Base-by-base conservation (phyloP, 2,888 invertebrate genomes). In the Eristalis tenax region DNA sequence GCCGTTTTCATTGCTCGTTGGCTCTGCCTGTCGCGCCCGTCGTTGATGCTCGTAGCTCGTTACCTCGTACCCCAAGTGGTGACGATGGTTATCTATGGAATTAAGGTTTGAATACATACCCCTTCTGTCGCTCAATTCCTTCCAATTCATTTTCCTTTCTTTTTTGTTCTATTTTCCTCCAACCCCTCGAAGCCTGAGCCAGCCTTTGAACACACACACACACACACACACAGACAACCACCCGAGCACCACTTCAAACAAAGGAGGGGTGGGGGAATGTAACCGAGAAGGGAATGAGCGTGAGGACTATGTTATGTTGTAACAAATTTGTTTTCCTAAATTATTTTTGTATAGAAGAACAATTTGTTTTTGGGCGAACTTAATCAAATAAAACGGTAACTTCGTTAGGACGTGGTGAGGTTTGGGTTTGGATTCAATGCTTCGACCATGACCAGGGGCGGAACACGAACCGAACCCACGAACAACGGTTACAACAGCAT, bases 311-410 rank as follows among this genome's bases (percentile, higher is more conserved):
- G 43, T 26, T 4, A 43, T 43, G 43, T 50, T 75, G 83, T 76
- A 76, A 73, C 79, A 79, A 83, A 74, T 87, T 83, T 83, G 75
- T 83, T 76, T 73, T 83, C 66, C 79, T 80, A 79, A 79, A 83
- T 83, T 83, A 66, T 83, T 83, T 82, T 83, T 80, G 76, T 83
- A 87, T 80, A 23, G 50, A 40, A 50, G 65, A 87, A 79, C 66
- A 79, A 79, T 87, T 75, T 73, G 71, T 79, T 32, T 28, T 32
- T 65, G 56, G 40, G 35, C 28, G 76, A 68, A 83, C 79, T 79
- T 83, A 87, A 87, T 87, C 79, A 83, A 83, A 87, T 79, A 83
- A 80, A 83, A 50, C n/a, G 66, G 71, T 79, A 76, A 70, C 74
- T 75, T 64, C 73, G 61, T 66, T 65, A 71, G 68, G 43, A 69